These are phyloP conservation scores for Anagrus nilaparvatae DNA, from an alignment of 1,140 invertebrate genomes.

Conservation along the genomic window DNA sequence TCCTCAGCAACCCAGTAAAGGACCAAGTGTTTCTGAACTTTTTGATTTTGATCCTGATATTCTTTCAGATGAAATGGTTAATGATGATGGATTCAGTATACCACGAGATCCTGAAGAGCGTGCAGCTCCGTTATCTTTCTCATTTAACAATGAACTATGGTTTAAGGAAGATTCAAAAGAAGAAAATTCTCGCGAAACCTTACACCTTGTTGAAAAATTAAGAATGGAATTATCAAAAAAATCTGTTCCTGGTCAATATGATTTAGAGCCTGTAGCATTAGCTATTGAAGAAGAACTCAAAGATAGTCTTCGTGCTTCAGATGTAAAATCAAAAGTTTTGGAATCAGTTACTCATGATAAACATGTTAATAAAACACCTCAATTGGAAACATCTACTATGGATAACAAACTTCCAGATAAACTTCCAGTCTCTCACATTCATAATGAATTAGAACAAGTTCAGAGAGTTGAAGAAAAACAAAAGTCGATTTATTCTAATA, in stretches of 20 bases:
- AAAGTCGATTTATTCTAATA: slow-evolving; percentile 30
- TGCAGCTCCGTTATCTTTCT: slow-evolving; percentile 49
- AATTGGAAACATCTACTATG: too few species aligned
- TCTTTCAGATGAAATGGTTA: slow-evolving; percentile 47
- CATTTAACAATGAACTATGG: slow-evolving; percentile 53
- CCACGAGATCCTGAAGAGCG: slow-evolving; percentile 49
- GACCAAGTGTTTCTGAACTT: slow-evolving; percentile 46
- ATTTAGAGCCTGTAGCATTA: slow-evolving; percentile 24
- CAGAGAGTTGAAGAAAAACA: slow-evolving; percentile 29
- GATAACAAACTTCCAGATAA: neutral
- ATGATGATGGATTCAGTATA: slow-evolving; percentile 53
- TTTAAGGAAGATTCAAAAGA: slow-evolving; percentile 73
- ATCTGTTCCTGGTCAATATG: slow-evolving; percentile 42
- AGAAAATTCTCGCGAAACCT: slow-evolving; percentile 61
- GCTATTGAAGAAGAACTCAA: slow-evolving; percentile 22
- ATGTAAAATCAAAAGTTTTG: slow-evolving; percentile 12
- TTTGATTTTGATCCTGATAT: slow-evolving; percentile 61
- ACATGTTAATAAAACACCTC: too few species aligned
- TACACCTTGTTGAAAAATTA: slow-evolving; percentile 68
- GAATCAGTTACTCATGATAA: too few species aligned
- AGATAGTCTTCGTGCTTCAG: neutral
- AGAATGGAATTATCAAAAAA: slow-evolving; percentile 57
- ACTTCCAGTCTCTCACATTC: too few species aligned
- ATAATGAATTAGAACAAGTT: too few species aligned
- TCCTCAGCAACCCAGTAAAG: slow-evolving; percentile 53